Evolutionary conservation across 2,888 invertebrate species (phyloP).

Genomic region (Cartodere bifasciata): DNA sequence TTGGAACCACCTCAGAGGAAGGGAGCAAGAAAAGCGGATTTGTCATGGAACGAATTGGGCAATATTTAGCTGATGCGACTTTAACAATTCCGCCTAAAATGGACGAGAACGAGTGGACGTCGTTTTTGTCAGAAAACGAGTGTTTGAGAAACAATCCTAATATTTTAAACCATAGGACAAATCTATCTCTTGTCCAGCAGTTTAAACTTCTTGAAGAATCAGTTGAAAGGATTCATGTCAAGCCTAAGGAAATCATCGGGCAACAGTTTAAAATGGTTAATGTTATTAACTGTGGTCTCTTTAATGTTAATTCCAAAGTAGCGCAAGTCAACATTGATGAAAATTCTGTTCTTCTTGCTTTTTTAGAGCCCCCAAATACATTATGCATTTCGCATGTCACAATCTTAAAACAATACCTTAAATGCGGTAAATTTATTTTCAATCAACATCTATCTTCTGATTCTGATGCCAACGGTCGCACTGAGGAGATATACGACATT

Average conservation of each 20-base stretch:
- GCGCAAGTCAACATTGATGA: conserved; percentile 41
- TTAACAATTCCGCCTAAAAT: conserved; percentile 58
- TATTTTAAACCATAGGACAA: conserved; percentile 62
- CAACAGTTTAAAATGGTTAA: conserved; percentile 46
- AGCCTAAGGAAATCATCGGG: conserved; percentile 49
- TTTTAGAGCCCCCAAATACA: conserved; percentile 36
- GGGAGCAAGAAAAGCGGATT: conserved; percentile 45
- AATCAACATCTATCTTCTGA: conserved; percentile 27
- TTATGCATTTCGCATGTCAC: no score
- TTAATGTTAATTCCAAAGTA: conserved; percentile 30
- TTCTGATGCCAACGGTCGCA: conserved; percentile 4
- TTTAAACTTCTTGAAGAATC: conserved; percentile 55
- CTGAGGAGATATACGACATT: conserved; percentile 36
- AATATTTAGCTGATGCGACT: conserved; percentile 71
- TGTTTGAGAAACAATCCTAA: conserved; percentile 56
- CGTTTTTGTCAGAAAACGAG: conserved; percentile 60
- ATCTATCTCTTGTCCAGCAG: conserved; percentile 71
- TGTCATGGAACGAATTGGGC: conserved; percentile 81
- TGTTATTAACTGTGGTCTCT: conserved; percentile 34
- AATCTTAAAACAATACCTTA: no score
- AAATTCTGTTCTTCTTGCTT: conserved; percentile 40
- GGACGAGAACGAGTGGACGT: conserved; percentile 65
- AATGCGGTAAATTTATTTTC: conserved; percentile 43
- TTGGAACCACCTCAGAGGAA: conserved; percentile 23
- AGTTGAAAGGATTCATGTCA: conserved; percentile 54